Evolutionary conservation across 2,888 invertebrate genomes (phyloP).

Genomic region (Syrista parreyssii): DNA sequence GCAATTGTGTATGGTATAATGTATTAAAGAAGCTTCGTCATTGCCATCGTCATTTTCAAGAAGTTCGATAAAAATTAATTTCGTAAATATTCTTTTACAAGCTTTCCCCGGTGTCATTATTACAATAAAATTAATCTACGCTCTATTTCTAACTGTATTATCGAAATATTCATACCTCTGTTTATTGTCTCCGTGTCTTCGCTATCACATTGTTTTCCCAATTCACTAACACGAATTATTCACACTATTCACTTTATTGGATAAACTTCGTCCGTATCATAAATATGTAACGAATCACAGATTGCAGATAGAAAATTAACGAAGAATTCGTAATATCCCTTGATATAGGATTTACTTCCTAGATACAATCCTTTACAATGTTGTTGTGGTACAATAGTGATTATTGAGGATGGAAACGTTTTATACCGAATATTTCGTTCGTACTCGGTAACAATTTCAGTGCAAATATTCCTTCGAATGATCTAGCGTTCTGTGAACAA

Average conservation of each 20-base stretch:
- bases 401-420: not conserved
- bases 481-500: not conserved
- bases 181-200: constrained; percentile 27
- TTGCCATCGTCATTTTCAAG: not conserved
- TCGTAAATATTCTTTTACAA: not conserved
- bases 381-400: not conserved
- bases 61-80: not conserved
- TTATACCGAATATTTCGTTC: not conserved
- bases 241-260: constrained; percentile 26
- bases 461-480: too few relatives aligned
- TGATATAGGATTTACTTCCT: not conserved
- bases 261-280: not conserved
- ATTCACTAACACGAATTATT: constrained; percentile 30
- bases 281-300: not conserved
- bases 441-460: not conserved
- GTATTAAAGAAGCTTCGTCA: not conserved
- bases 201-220: constrained; percentile 44
- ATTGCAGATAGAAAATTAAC: not conserved
- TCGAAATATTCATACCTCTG: constrained; percentile 27
- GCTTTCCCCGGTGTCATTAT: not conserved
- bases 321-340: not conserved
- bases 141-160: not conserved
- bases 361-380: not conserved
- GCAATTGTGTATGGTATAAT: not conserved
- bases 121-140: not conserved